Percentiles rank a stretch among this genome's conserved stretches.
phyloP scores from a whole-genome alignment of 2,113 vertebrate species.

The Propithecus coquereli region DNA sequence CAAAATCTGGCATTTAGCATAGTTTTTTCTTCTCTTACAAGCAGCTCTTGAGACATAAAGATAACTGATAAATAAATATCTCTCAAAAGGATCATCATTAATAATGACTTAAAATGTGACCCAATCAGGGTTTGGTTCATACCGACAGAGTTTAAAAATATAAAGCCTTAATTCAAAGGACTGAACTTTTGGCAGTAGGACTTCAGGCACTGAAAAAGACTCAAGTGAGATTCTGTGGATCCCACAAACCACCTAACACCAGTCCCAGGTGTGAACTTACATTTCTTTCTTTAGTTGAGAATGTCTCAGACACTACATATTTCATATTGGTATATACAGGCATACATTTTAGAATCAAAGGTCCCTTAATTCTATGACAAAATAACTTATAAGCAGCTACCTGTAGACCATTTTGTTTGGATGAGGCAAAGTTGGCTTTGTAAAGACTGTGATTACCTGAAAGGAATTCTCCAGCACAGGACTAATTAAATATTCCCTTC shows the following conservation, averaged over 20 bases:
- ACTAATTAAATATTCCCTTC: conserved; percentile 29
- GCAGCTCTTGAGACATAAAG: not conserved
- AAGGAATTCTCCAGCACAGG: not conserved
- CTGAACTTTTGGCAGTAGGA: not conserved
- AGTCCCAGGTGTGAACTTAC: not conserved
- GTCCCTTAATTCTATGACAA: conserved; percentile 10
- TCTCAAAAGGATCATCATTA: not conserved
- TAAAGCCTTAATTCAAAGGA: not conserved
- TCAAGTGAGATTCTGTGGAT: too few species aligned
- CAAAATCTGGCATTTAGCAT: not conserved
- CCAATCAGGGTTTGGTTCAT: not conserved
- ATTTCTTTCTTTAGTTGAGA: not conserved
- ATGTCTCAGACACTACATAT: not conserved
- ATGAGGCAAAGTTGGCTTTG: not conserved
- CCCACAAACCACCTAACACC: not conserved
- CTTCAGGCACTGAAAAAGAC: not conserved
- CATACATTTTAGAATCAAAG: conserved; percentile 7
- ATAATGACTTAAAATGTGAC: not conserved
- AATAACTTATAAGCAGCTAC: not conserved
- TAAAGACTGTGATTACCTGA: not conserved
- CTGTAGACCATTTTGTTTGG: not conserved
- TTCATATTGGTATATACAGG: not conserved
- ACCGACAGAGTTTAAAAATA: not conserved
- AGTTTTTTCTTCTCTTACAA: not conserved
- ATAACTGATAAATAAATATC: not conserved